Evolutionary conservation across 2,888 invertebrate species (phyloP).

Genomic region (Axea sp.): DNA sequence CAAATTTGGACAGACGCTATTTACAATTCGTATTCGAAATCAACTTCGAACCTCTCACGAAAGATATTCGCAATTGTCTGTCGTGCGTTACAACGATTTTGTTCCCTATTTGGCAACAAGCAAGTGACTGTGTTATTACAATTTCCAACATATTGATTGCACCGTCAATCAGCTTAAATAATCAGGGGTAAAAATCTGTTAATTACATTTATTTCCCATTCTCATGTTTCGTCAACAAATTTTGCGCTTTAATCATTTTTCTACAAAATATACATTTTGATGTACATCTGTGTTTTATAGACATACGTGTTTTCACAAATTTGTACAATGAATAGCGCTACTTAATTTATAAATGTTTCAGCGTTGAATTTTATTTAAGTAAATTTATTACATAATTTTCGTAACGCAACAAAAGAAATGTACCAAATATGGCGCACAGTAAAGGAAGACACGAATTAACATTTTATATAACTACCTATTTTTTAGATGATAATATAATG

Average conservation of each 20-base stretch:
- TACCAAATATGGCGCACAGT: conserved; percentile 5
- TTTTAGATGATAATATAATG: conserved; percentile 28
- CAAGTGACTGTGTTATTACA: conserved; percentile 18
- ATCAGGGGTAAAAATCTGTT: no score
- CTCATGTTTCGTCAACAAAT: no score
- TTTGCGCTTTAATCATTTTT: no score
- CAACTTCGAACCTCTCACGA: conserved; percentile 52
- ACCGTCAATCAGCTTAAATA: no score
- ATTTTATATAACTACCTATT: conserved; percentile 35
- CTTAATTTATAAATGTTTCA: no score
- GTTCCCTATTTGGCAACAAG: conserved; percentile 23
- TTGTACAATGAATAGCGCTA: not conserved
- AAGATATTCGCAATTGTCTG: conserved; percentile 61
- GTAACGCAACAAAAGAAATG: conserved; percentile 17
- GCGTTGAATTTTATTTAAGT: conserved; percentile 1
- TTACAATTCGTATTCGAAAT: conserved; percentile 43
- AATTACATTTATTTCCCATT: no score
- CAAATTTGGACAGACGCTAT: conserved; percentile 47
- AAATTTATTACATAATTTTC: conserved; percentile 19
- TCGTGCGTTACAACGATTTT: conserved; percentile 27
- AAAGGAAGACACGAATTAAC: conserved; percentile 41
- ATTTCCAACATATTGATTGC: no score
- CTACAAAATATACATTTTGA: no score
- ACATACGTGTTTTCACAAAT: no score
- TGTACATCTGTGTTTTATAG: no score